A percentile compares a stretch with the other conserved stretches of the same genome.
Conservation (phyloP, 1,140 invertebrate genomes). For the Drosophila littoralis region DNA sequence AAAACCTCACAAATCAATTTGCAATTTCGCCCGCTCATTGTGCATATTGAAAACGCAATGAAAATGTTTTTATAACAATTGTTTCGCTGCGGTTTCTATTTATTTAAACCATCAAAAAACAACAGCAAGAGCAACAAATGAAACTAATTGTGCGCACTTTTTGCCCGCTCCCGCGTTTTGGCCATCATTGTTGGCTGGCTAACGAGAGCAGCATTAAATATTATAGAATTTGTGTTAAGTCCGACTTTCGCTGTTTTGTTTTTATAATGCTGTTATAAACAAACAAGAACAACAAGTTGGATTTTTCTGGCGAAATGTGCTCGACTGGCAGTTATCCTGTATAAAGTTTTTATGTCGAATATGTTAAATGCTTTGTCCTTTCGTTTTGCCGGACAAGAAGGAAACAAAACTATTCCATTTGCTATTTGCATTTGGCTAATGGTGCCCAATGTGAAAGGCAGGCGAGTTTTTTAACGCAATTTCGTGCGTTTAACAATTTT, state of each 20-base stretch:
- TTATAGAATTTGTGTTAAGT: slow-evolving; percentile 40
- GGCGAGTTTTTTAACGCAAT: slow-evolving; percentile 10
- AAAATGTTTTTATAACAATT: slow-evolving; percentile 65
- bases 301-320: neutral
- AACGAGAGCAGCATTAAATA: slow-evolving; percentile 32
- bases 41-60: slow-evolving; percentile 50
- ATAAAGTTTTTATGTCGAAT: too few relatives aligned
- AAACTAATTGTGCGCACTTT: slow-evolving; percentile 14
- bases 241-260: slow-evolving; percentile 35
- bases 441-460: slow-evolving; percentile 1
- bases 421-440: slow-evolving; percentile 24
- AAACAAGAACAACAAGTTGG: neutral
- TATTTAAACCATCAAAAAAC: slow-evolving; percentile 54
- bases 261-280: slow-evolving; percentile 3
- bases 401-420: slow-evolving; percentile 9
- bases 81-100: slow-evolving; percentile 72
- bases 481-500: slow-evolving; percentile 19
- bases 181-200: slow-evolving; percentile 22
- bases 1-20: slow-evolving; percentile 78
- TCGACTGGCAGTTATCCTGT: neutral
- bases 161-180: neutral
- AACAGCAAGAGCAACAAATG: slow-evolving; percentile 27
- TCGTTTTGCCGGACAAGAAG: neutral
- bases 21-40: slow-evolving; percentile 59
- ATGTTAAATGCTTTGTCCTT: too few relatives aligned